Percentiles rank a stretch among this genome's conserved stretches.
Evolutionary conservation across 2,888 invertebrate species (phyloP).

Genomic region (Sinotaia quadrata): DNA sequence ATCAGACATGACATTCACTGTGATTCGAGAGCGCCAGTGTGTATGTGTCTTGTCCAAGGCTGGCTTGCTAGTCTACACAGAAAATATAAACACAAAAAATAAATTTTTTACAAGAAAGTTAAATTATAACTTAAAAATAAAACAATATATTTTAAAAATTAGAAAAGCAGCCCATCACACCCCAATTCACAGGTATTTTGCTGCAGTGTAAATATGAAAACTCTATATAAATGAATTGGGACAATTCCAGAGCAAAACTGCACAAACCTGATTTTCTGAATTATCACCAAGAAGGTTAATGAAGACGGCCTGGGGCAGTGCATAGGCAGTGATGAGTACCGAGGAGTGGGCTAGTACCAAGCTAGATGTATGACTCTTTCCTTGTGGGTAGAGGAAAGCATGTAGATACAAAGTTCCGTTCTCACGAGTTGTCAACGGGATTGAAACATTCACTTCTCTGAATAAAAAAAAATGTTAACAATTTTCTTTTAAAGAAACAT

Average conservation of each 20-base stretch:
- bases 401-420: conserved; percentile 90
- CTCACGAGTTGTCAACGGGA: conserved; percentile 83
- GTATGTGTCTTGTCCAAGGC: conserved; percentile 76
- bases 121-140: not conserved
- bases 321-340: conserved; percentile 81
- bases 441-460: conserved; percentile 80
- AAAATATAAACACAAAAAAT: not conserved
- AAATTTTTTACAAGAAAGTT: not conserved
- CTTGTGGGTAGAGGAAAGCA: conserved; percentile 77
- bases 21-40: conserved; percentile 83
- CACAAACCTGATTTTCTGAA: conserved; percentile 16
- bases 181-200: not conserved
- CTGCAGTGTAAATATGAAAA: not conserved
- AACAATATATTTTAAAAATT: not conserved
- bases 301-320: conserved; percentile 81
- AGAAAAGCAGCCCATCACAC: too few relatives aligned
- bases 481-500: too few relatives aligned
- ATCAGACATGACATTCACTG: conserved; percentile 86
- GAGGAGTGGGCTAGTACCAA: conserved; percentile 78
- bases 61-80: conserved; percentile 14
- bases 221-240: too few relatives aligned
- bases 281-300: conserved; percentile 71
- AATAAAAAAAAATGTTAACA: too few relatives aligned
- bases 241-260: not conserved
- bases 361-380: conserved; percentile 74